Conservation (phyloP, 1,140 invertebrate genomes). For the Ips nitidus region DNA sequence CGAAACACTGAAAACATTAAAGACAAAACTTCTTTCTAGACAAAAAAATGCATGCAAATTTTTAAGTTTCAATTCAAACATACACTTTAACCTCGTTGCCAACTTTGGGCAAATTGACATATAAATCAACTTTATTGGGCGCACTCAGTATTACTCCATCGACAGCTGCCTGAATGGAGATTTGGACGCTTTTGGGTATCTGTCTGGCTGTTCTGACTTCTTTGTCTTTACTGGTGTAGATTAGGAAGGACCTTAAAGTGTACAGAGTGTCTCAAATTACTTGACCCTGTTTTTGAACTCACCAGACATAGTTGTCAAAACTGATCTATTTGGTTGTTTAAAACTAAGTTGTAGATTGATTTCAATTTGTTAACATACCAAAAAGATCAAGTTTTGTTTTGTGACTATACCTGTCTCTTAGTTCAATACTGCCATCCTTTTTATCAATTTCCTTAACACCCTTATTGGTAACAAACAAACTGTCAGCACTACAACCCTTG, state of each 20-base stretch:
- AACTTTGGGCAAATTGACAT: conserved; percentile 14
- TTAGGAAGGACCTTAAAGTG: conserved; percentile 40
- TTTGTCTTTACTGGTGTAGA: conserved; percentile 42
- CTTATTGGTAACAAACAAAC: conserved; percentile 39
- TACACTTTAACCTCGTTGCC: conserved; percentile 28
- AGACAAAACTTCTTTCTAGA: not conserved
- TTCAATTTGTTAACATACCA: not conserved
- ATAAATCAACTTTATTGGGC: conserved; percentile 22
- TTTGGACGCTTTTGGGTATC: conserved; percentile 36
- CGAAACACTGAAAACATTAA: conserved; percentile 16
- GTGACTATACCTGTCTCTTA: conserved; percentile 40
- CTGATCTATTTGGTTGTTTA: no score
- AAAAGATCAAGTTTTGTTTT: not conserved
- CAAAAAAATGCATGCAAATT: conserved; percentile 5
- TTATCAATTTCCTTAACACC: conserved; percentile 39
- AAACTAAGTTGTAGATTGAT: no score
- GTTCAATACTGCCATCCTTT: conserved; percentile 28
- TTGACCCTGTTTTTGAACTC: no score
- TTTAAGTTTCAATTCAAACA: not conserved
- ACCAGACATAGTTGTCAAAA: no score
- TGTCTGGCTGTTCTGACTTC: conserved; percentile 44
- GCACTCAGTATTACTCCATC: conserved; percentile 25
- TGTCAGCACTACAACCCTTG: conserved; percentile 37
- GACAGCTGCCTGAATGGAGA: conserved; percentile 18
- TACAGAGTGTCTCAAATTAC: not conserved